Evolutionary conservation across 2,113 vertebrate species (phyloP), one percentile per base, ranked within the genome.

Genomic region (Carlito syrichta): DNA sequence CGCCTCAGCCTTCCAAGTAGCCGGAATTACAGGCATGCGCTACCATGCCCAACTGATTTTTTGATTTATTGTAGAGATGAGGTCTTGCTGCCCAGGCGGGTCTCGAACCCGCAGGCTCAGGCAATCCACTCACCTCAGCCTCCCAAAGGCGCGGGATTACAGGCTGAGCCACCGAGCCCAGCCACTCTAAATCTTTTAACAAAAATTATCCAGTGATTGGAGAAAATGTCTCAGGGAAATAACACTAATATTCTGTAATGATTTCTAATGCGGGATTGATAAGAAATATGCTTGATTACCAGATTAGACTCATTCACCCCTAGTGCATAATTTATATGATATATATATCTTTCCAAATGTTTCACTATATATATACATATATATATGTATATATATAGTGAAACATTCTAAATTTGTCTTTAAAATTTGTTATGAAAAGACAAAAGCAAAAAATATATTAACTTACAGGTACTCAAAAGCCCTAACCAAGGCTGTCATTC

Each of bases 391-490:
- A 25, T 86, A 43, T 87, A 60, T 81, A 89, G 30, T 54, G 68
- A 52, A 78, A 91, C 19, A 78, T 32, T 84, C 45, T 84, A 73
- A 63, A 30, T 78, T 95, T 79, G 2, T 43, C 84, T 87, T 82
- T 52, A 50, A 84, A 68, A 77, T 87, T 78, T 87, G 52, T 12
- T 54, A 78, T 84, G 66, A 88, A 88, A 69, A 76, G 68, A 77
- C 35, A 86, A 91, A 94, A 84, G 73, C 89, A n/a, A 62, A 92
- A 94, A 73, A 62, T 48, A 81, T 7, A 84, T 91, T 74, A 94
- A 92, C 69, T 92, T 69, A 62, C 8, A 48, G 50, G 50, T 30
- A 81, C 58, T 35, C 50, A 94, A 86, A 94, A 14, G 23, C 14
- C 60, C 43, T 25, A 68, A 16, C 43, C 40, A 63, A 73, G 40